Percentiles rank a stretch among this genome's conserved stretches.
Evolutionary conservation across 2,113 vertebrate genomes (phyloP).

Genomic region (Euleptes europaea): DNA sequence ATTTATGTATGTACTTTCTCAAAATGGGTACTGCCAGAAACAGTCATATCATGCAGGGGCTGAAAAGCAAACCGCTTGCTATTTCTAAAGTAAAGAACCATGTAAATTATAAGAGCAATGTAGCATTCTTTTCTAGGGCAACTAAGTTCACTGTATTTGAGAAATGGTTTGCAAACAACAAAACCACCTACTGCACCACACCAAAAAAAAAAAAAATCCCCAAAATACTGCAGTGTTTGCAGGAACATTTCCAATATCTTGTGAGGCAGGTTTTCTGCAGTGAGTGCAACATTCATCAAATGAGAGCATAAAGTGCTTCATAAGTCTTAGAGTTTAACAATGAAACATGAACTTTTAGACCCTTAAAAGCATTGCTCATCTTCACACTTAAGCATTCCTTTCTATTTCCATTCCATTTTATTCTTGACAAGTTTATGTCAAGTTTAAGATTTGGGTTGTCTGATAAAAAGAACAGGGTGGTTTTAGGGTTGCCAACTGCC

Average conservation of each 20-base stretch:
- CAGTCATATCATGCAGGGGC: neutral
- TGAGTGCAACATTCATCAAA: constrained; percentile 39
- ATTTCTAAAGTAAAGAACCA: constrained; percentile 10
- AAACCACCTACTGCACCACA: constrained; percentile 15
- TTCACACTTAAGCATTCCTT: constrained; percentile 21
- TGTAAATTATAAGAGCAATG: neutral
- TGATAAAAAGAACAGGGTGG: neutral
- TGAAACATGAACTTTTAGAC: constrained; percentile 33
- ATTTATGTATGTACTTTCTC: neutral
- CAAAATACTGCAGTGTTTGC: constrained; percentile 25
- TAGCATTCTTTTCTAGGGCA: constrained; percentile 29
- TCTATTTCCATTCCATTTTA: neutral
- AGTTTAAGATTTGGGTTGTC: neutral
- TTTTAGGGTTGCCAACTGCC: no score
- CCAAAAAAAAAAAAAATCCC: constrained; percentile 35
- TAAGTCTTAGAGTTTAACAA: constrained; percentile 35
- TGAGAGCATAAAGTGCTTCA: neutral
- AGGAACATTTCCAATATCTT: constrained; percentile 52
- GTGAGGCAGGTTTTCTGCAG: constrained; percentile 49
- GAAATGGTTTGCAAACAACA: constrained; percentile 31
- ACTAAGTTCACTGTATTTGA: constrained; percentile 11
- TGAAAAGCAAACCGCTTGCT: neutral
- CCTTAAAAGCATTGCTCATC: neutral
- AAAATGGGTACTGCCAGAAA: neutral
- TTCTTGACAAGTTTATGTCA: constrained; percentile 1